Percentiles rank a stretch among this genome's conserved stretches.
phyloP scores from a whole-genome alignment of 2,888 invertebrate genomes.

The Drosophila nigricruria region DNA sequence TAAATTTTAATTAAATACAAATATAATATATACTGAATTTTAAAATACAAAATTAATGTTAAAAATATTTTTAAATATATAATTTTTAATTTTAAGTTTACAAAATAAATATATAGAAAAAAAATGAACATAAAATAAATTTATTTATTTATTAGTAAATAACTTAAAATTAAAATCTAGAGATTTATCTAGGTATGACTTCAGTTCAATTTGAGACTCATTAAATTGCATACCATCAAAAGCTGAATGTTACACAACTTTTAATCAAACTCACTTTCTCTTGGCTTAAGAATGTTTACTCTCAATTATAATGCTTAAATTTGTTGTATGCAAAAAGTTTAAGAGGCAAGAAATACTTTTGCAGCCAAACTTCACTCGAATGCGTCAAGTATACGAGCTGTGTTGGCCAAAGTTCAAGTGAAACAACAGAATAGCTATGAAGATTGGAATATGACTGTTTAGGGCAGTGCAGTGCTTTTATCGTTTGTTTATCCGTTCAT shows the following conservation, averaged over 20 bases:
- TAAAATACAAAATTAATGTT: not conserved
- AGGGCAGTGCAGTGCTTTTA: conserved; percentile 6
- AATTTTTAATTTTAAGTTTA: no score
- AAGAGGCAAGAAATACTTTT: conserved; percentile 4
- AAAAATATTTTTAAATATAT: no score
- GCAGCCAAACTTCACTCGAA: conserved; percentile 24
- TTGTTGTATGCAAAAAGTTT: conserved; percentile 12
- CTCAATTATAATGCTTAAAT: conserved; percentile 41
- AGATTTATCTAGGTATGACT: no score
- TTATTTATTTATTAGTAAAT: no score
- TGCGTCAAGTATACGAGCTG: conserved; percentile 37
- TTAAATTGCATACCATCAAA: not conserved
- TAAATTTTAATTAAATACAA: not conserved
- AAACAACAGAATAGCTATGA: conserved; percentile 5
- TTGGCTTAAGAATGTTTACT: conserved; percentile 11
- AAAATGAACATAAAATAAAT: no score
- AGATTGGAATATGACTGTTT: conserved; percentile 8
- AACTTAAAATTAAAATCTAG: no score
- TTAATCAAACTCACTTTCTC: not conserved
- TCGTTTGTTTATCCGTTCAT: conserved; percentile 32
- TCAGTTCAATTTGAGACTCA: not conserved
- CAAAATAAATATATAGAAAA: not conserved
- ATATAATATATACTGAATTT: not conserved
- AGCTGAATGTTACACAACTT: not conserved
- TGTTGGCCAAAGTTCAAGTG: conserved; percentile 35